Evolutionary conservation across 2,888 invertebrate genomes (phyloP).

Genomic region (Gymnocheta viridis): DNA sequence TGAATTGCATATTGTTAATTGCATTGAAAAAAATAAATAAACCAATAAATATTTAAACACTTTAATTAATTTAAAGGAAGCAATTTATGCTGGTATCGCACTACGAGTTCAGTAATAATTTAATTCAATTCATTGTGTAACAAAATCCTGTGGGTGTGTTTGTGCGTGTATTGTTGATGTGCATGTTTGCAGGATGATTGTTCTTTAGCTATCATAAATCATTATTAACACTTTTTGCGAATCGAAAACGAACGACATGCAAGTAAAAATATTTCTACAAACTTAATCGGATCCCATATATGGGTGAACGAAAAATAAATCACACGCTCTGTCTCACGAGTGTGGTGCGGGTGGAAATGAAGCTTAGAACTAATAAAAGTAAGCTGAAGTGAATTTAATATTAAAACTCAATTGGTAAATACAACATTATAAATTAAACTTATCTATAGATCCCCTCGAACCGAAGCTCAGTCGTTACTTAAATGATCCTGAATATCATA

Average conservation of each 20-base stretch:
- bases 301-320: not conserved
- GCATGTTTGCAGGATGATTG: not conserved
- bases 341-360: not conserved
- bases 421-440: too few relatives aligned
- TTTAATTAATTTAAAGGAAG: constrained; percentile 23
- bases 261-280: constrained; percentile 10
- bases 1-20: constrained; percentile 1
- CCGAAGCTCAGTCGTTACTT: too few relatives aligned
- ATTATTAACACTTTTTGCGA: constrained; percentile 52
- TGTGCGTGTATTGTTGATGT: not conserved
- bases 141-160: not conserved
- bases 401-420: too few relatives aligned
- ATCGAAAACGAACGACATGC: constrained; percentile 18
- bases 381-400: too few relatives aligned
- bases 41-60: constrained; percentile 27
- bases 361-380: too few relatives aligned
- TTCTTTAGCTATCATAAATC: constrained; percentile 49
- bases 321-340: not conserved
- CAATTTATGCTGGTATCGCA: not conserved
- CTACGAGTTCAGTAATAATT: not conserved
- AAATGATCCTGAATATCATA: too few relatives aligned
- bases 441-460: too few relatives aligned
- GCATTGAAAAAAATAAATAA: not conserved
- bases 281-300: constrained; percentile 5
- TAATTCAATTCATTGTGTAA: constrained; percentile 13